Evolutionary conservation across 1,140 invertebrate genomes (phyloP).

Genomic region (Saccostrea echinata): DNA sequence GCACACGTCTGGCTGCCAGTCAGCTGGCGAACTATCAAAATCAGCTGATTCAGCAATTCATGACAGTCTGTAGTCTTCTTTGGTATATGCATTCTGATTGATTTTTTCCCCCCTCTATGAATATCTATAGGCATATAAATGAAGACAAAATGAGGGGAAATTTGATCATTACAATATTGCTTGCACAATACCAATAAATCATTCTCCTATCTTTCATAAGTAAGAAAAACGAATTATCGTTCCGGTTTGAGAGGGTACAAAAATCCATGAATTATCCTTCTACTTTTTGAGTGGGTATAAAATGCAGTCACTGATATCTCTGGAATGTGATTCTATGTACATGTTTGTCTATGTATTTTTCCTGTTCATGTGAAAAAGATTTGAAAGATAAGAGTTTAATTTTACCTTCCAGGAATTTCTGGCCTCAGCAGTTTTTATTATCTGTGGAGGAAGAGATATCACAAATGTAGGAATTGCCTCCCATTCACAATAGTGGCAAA

Average conservation of each 20-base stretch:
- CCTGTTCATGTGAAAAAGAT: not conserved
- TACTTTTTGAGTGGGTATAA: not conserved
- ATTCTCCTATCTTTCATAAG: conserved; percentile 1
- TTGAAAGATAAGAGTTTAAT: conserved; percentile 18
- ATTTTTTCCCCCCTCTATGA: conserved; percentile 28
- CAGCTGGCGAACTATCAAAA: conserved; percentile 36
- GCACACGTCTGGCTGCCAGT: conserved; percentile 13
- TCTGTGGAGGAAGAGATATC: not conserved
- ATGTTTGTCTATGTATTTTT: conserved; percentile 14
- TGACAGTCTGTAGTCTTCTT: conserved; percentile 22
- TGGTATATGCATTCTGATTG: not conserved
- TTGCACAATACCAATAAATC: conserved; percentile 33
- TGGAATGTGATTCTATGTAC: conserved; percentile 19
- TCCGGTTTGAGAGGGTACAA: not conserved
- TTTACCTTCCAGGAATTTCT: conserved; percentile 1
- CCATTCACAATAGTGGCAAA: not conserved
- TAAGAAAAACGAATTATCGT: not conserved
- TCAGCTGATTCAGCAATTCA: conserved; percentile 27
- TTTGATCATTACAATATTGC: conserved; percentile 35
- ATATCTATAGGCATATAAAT: conserved; percentile 35
- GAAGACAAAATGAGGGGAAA: conserved; percentile 27
- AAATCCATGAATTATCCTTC: not conserved
- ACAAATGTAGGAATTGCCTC: not conserved
- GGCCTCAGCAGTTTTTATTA: not conserved
- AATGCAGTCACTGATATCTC: conserved; percentile 1